Conservation (phyloP, 2,113 vertebrate genomes). For the Opisthocomus hoazin region DNA sequence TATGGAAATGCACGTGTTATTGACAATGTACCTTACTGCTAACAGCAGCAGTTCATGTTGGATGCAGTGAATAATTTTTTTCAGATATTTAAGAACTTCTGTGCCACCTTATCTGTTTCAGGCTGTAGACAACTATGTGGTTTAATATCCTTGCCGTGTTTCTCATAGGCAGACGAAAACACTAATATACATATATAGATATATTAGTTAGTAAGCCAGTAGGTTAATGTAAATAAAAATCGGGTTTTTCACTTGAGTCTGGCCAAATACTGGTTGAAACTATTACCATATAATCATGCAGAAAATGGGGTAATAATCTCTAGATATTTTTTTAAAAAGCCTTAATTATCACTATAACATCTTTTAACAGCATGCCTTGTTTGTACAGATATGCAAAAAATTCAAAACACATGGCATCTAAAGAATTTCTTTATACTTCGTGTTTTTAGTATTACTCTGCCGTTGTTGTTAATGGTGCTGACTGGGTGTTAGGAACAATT, state of each 20-base stretch:
- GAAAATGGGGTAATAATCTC: neutral
- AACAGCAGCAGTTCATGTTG: neutral
- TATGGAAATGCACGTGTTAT: neutral
- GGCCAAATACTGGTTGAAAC: neutral
- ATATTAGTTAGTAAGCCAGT: neutral
- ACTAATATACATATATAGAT: too few relatives aligned
- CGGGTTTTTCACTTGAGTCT: neutral
- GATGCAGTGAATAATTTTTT: neutral
- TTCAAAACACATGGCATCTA: neutral
- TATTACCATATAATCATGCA: neutral
- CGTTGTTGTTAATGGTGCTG: neutral
- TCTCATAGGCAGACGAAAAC: neutral
- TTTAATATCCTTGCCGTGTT: neutral
- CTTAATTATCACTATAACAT: neutral
- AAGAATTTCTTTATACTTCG: neutral
- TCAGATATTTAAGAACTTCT: neutral
- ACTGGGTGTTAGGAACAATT: neutral
- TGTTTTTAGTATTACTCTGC: neutral
- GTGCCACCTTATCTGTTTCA: neutral
- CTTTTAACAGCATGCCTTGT: neutral
- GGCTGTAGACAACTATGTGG: neutral
- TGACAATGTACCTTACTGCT: neutral
- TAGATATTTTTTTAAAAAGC: neutral
- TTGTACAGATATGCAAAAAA: neutral
- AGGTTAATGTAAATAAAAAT: neutral